These are phyloP conservation scores for Boloria euphrosyne DNA, from an alignment of 2,888 invertebrate species.

Conservation along the genomic window DNA sequence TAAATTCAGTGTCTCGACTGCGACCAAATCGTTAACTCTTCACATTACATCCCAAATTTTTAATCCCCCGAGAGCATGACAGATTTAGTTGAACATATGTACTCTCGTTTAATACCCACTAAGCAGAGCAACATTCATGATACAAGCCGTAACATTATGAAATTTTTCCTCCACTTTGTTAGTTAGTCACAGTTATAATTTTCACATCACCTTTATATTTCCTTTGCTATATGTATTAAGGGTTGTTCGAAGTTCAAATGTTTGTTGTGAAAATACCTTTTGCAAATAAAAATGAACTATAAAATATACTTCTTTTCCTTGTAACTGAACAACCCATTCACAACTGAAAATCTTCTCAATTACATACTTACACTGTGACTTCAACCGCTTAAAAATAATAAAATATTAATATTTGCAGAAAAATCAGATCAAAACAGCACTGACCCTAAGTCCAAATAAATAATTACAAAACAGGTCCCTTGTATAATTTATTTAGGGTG, in stretches of 20 bases:
- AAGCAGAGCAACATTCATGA: conserved; percentile 63
- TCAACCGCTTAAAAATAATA: conserved; percentile 52
- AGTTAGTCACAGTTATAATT: conserved; percentile 60
- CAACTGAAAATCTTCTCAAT: conserved; percentile 44
- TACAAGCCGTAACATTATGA: conserved; percentile 70
- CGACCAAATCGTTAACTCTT: conserved; percentile 70
- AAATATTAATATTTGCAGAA: conserved; percentile 32
- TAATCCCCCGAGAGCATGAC: conserved; percentile 69
- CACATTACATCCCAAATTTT: conserved; percentile 74
- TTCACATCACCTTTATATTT: conserved; percentile 6
- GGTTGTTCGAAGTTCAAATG: conserved; percentile 16
- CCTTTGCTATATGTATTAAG: conserved; percentile 9
- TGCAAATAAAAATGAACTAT: conserved; percentile 48
- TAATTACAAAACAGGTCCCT: conserved; percentile 22
- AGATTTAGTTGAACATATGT: conserved; percentile 54
- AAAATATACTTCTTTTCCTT: conserved; percentile 51
- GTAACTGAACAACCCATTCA: conserved; percentile 36
- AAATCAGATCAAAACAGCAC: conserved; percentile 44
- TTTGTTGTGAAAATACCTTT: conserved; percentile 20
- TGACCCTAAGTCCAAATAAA: conserved; percentile 30
- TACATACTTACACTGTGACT: conserved; percentile 50
- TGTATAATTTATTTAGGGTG: conserved; percentile 18
- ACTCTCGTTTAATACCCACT: conserved; percentile 62
- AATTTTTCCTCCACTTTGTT: conserved; percentile 63
- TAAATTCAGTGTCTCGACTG: conserved; percentile 20